Conservation (phyloP, 2,888 invertebrate species). For the Ophioninae sp. region DNA sequence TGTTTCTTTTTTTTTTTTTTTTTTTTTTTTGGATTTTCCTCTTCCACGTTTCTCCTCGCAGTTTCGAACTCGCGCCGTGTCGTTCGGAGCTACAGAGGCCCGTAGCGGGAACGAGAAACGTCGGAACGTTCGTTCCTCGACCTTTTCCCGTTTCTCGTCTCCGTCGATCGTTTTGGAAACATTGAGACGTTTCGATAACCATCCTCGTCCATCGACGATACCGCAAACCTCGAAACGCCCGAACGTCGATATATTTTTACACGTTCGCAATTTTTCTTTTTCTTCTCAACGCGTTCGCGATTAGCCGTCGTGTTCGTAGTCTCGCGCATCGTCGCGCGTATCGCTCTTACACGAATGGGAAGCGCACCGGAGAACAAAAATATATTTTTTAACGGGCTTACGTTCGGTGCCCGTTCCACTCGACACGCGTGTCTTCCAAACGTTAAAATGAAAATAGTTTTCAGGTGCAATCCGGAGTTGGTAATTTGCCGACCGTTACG, state of each 20-base stretch:
- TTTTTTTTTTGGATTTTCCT: constrained; percentile 9
- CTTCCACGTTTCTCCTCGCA: constrained; percentile 5
- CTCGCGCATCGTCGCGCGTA: no score
- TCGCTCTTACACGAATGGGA: no score
- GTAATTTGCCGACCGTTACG: neutral
- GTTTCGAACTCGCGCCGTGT: constrained; percentile 11
- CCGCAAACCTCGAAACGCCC: constrained; percentile 53
- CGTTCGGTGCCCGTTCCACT: neutral
- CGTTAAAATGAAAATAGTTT: neutral
- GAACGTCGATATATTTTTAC: constrained; percentile 12
- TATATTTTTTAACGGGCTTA: neutral
- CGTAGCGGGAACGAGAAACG: constrained; percentile 41
- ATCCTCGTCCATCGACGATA: constrained; percentile 44
- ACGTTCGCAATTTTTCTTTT: neutral
- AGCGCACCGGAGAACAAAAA: neutral
- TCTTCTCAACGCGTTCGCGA: neutral
- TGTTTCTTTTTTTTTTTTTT: constrained; percentile 21
- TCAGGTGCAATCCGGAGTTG: neutral
- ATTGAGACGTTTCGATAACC: constrained; percentile 18
- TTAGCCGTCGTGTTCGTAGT: no score
- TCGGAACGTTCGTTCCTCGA: constrained; percentile 36
- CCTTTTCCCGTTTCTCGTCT: constrained; percentile 14
- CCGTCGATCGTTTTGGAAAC: constrained; percentile 1
- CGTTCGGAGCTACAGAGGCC: constrained; percentile 14
- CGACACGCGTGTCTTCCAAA: neutral